Evolutionary conservation across 2,797 vertebrate species (phyloP), one percentile per base, ranked within the genome.

Genomic region (Sebastes diaconus): DNA sequence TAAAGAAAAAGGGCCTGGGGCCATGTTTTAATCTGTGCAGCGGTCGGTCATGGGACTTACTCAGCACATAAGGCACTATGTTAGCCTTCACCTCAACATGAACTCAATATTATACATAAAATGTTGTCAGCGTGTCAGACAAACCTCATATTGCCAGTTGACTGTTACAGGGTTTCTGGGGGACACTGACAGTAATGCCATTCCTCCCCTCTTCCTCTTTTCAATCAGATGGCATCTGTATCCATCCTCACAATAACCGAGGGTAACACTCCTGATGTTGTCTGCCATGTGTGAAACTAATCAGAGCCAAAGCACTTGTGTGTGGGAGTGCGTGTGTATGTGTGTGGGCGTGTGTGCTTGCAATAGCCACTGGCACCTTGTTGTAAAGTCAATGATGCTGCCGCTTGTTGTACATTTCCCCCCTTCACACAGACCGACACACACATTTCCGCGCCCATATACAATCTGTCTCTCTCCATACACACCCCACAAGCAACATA

Each of bases 341-440:
- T 12, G 22, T 52, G 60, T 58, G 75, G 60, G 64, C 81, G 66
- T 88, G 77, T 80, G 24, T 64, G 52, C 79, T 64, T 74, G 71
- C 70, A 79, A 75, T 78, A 76, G 86, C 87, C 86, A 84, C 78
- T 66, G 85, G 87, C 88, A 83, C 68, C 84, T 84, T 81, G 76
- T 86, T 89, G 86, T 89, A 82, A 86, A 92, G 80, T 89, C 90
- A 84, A 77, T 85, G 86, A 90, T 83, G 75, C 68, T 82, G 66
- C 70, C 5, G 60, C 78, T 83, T 90, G 80, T 88, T 83, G 63
- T 84, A 84, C 77, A 87, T 71, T 79, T 57, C 68, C 63, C 71
- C 34, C 20, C 46, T 73, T 84, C 66, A 55, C 77, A 79, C 61
- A 77, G 30, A 80, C 69, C 55, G 16, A 76, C 80, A 75, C 52